Percentiles rank a stretch among this genome's conserved stretches.
Evolutionary conservation across 2,888 invertebrate species (phyloP).

Genomic region (Agriotes lineatus): DNA sequence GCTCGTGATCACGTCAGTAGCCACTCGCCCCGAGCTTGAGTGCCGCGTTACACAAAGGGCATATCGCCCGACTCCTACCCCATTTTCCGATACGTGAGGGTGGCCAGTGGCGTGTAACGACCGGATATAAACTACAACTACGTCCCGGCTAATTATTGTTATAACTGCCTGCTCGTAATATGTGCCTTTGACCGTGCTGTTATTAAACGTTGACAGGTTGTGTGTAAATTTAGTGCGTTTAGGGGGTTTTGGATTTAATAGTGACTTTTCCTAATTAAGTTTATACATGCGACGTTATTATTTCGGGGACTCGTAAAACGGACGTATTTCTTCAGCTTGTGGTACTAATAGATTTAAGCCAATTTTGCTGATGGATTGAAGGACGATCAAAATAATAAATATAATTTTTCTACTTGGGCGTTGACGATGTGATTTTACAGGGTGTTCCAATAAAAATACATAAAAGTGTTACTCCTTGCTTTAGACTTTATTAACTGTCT

Average conservation of each 20-base stretch:
- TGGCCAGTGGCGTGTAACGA: slow-evolving; percentile 55
- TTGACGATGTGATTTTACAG: no score
- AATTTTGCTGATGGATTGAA: no score
- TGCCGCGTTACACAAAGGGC: slow-evolving; percentile 60
- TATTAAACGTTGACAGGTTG: slow-evolving; percentile 28
- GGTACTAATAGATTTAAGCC: no score
- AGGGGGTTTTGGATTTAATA: neutral
- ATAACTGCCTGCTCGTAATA: slow-evolving; percentile 35
- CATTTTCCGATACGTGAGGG: slow-evolving; percentile 48
- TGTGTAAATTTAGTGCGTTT: slow-evolving; percentile 15
- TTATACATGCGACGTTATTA: no score
- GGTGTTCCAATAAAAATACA: no score
- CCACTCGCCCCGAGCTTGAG: slow-evolving; percentile 61
- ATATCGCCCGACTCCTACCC: slow-evolving; percentile 44
- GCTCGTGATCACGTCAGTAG: slow-evolving; percentile 65
- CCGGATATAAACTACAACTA: slow-evolving; percentile 53
- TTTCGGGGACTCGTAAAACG: no score
- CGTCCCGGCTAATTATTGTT: slow-evolving; percentile 44
- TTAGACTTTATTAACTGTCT: no score
- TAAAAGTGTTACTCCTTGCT: no score
- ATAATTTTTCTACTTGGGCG: no score
- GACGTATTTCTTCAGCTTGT: no score
- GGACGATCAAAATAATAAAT: no score
- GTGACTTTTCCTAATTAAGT: neutral
- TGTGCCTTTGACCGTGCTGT: slow-evolving; percentile 28